Evolutionary conservation across 2,888 invertebrate genomes (phyloP), one percentile per base, ranked within the genome.

Genomic region (Noctua fimbriata): DNA sequence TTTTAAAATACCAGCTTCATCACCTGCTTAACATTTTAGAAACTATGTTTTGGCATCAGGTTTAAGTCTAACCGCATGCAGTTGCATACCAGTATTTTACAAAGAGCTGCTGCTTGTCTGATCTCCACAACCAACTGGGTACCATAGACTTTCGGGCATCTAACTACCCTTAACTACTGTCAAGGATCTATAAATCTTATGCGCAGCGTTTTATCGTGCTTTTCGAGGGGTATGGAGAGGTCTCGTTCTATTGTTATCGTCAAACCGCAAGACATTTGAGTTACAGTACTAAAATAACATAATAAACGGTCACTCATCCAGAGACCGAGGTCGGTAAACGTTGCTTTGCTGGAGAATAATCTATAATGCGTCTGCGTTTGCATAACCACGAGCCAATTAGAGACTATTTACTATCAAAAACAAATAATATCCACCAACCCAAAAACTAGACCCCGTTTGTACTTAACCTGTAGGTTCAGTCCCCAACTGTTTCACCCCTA

Each of bases 401-500:
- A 52, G 5, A 32, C 36, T n/a, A 73, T 44, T 32, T 32, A 32
- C 14, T 9, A 24, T 14, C 12, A 73, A 70, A 41, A 7, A 7
- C 4, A 3, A 24, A 79, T n/a, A 69, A n/a, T n/a, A 32, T 55
- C 36, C 21, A n/a, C 10, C 7, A 32, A 52, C 32, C 36, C 58
- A 81, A 73, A 79, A 67, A 76, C 32, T 44, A 65, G 58, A 36
- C 9, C 24, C 55, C 24, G 47, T 69, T 76, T 60, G 24, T 74
- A 44, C 63, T 55, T 73, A 77, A 79, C 79, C 77, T 66, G 66
- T 66, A 18, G 74, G 77, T 77, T 67, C 52, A 60, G 10, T 65
- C 67, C 58, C 65, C 72, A 86, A 76, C 74, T 80, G 84, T 70
- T 79, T 55, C 65, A 65, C 47, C 65, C 66, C 69, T 63, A 63